Evolutionary conservation across 2,113 vertebrate genomes (phyloP), one percentile per base, ranked within the genome.

Genomic region (Accipiter cooperii): DNA sequence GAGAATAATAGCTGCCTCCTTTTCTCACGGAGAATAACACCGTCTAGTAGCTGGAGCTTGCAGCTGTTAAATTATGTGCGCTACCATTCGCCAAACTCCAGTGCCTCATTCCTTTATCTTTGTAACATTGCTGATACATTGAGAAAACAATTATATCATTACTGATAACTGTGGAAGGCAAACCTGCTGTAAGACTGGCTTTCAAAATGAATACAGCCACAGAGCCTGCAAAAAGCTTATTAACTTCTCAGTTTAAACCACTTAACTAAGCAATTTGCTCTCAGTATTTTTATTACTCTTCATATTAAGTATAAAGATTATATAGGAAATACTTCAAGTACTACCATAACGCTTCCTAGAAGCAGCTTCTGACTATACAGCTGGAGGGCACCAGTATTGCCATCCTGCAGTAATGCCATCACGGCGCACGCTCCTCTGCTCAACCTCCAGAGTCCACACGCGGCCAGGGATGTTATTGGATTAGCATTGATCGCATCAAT

Each of bases 391-490:
- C 12, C 3, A 5, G 2, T 0, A 0, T 2, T 3, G 34, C 8
- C 46, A 5, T 5, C 86, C 34, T 2, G n/a, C 49, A 17, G 64
- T 3, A 6, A 19, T 0, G 34, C 55, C 28, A 4, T 6, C 31
- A 1, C 60, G 3, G 1, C 0, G 9, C 29, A 13, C 15, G 6
- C 47, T 22, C 6, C 49, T 11, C 70, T 17, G 57, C 38, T 1
- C 0, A 0, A 31, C 44, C 57, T 6, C 87, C 4, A 19, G 55
- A 10, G 78, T 0, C 8, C 60, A 3, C 55, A 1, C 8, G 0
- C 9, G 3, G 46, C 36, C 33, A 2, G 34, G 58, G 26, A 2
- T 1, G 31, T 1, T 2, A 7, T 2, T 3, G 65, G 33, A 2
- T 3, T 7, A 60, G 73, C 38, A 49, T 2, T 0, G 1, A 36